Evolutionary conservation across 37 sponge, comb jelly and placozoan genomes (phyloP).

Genomic region (Geodia barretti): DNA sequence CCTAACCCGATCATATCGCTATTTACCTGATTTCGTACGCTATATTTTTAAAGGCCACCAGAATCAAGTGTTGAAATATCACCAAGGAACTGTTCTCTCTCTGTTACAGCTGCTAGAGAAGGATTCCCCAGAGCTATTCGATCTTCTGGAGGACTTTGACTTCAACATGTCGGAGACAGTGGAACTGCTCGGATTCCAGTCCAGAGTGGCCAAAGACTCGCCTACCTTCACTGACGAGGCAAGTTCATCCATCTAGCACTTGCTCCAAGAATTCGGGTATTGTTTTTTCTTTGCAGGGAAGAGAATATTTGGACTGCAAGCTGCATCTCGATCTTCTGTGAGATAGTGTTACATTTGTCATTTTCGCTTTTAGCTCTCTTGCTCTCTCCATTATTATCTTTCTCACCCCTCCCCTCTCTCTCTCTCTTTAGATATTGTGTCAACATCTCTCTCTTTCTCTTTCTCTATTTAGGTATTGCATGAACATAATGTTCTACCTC

Average conservation of each 20-base stretch:
- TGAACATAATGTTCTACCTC: slow-evolving; percentile 75
- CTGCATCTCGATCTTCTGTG: slow-evolving; percentile 24
- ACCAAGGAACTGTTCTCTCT: no score
- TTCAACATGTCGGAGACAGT: slow-evolving; percentile 20
- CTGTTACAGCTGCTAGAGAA: slow-evolving; percentile 28
- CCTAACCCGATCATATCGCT: no score
- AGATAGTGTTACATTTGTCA: neutral
- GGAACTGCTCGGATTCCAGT: neutral
- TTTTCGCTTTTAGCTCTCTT: no score
- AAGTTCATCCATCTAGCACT: slow-evolving; percentile 7
- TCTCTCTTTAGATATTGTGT: no score
- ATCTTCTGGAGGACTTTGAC: slow-evolving; percentile 64
- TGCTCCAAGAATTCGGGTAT: no score
- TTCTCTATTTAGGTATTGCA: slow-evolving; percentile 45
- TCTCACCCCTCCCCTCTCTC: neutral
- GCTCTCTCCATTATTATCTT: neutral
- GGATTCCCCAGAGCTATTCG: slow-evolving; percentile 75
- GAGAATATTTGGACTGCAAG: slow-evolving; percentile 14
- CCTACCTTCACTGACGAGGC: slow-evolving; percentile 5
- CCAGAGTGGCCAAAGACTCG: neutral
- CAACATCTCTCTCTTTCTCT: neutral
- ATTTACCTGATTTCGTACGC: no score
- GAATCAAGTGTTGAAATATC: no score
- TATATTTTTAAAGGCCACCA: no score
- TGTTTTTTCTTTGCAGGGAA: slow-evolving; percentile 20